These are phyloP conservation scores for Eledone cirrhosa DNA, from an alignment of 2,888 invertebrate species.

Conservation along the genomic window DNA sequence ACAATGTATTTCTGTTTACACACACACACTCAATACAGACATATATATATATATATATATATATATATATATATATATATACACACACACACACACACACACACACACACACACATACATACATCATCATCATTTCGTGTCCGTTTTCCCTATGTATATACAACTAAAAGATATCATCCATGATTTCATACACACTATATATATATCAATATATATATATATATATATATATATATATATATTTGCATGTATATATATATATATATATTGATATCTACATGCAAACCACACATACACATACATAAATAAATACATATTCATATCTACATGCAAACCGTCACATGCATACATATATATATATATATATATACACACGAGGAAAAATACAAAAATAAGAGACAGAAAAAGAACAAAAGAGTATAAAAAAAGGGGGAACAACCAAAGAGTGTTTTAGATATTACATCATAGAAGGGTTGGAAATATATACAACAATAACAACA, in stretches of 20 bases:
- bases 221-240: constrained; percentile 2
- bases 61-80: background rate
- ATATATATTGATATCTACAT: background rate
- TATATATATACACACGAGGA: background rate
- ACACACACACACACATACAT: background rate
- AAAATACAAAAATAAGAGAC: too few species aligned
- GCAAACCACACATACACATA: background rate
- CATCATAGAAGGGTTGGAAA: too few species aligned
- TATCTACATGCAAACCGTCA: too few species aligned
- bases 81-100: background rate
- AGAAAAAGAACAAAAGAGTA: too few species aligned
- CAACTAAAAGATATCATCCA: too few species aligned
- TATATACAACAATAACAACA: too few species aligned
- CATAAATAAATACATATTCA: background rate
- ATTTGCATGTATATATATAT: background rate
- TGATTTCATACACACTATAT: background rate
- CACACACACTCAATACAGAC: background rate
- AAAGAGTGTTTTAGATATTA: too few species aligned
- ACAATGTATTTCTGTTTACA: background rate
- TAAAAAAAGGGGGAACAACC: too few species aligned
- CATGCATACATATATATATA: background rate
- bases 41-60: background rate
- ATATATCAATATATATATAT: too few species aligned
- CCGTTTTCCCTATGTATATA: too few species aligned
- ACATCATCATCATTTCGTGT: too few species aligned